These are phyloP conservation scores for Zonotrichia albicollis DNA, from an alignment of 2,797 vertebrate species.

Conservation along the genomic window DNA sequence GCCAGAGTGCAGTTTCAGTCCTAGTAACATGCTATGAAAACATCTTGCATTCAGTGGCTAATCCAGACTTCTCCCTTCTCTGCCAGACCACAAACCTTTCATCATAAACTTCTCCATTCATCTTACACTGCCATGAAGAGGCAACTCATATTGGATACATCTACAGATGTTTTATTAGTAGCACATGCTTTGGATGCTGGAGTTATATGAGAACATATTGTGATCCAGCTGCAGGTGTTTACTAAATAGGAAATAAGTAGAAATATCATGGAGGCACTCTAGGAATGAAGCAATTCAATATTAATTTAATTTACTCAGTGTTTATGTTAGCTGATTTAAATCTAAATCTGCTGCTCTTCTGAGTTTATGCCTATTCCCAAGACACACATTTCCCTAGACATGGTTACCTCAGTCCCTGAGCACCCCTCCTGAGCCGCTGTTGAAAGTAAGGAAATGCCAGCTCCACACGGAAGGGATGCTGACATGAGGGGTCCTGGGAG, in stretches of 20 bases:
- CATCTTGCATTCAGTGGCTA: constrained; percentile 46
- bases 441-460: not conserved
- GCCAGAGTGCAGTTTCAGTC: constrained; percentile 9
- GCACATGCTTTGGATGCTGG: constrained; percentile 37
- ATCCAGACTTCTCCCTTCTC: constrained; percentile 37
- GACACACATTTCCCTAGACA: not conserved
- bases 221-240: constrained; percentile 62
- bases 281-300: not conserved
- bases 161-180: constrained; percentile 58
- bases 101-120: constrained; percentile 48
- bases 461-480: not conserved
- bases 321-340: not conserved
- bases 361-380: not conserved
- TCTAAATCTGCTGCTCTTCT: not conserved
- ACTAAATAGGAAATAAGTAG: constrained; percentile 38
- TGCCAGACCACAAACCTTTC: constrained; percentile 59
- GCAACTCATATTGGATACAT: not conserved
- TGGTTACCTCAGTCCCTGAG: not conserved
- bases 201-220: constrained; percentile 33
- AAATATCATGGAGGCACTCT: constrained; percentile 19
- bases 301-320: constrained; percentile 27
- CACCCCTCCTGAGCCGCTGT: not conserved
- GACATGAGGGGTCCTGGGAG: not conserved
- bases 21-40: not conserved
- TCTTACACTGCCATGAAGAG: constrained; percentile 28